Base-by-base conservation (phyloP, 2,888 invertebrate species). In the Trichopria drosophilae region DNA sequence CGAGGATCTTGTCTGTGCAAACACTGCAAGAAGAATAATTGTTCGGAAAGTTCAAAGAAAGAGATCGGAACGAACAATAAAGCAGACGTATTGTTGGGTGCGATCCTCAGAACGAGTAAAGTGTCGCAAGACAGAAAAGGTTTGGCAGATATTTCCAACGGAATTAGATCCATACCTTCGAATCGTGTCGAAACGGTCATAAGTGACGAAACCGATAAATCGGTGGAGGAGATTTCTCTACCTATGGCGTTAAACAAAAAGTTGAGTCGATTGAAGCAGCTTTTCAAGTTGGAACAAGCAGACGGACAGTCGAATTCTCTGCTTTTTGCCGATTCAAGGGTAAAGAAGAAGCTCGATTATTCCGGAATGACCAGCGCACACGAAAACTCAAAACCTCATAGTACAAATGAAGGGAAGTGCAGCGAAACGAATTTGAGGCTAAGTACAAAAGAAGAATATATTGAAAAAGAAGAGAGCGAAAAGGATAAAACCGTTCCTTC, bases 401-500 rank as follows among this genome's bases (percentile, higher is more conserved):
- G 68, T 68, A 69, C 68, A 67, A 71, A 68, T 64, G 50, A 46
- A 51, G 54, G 51, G 52, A 53, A 61, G 28, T 53, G 42, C 4
- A 35, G n/a, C 19, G 39, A n/a, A n/a, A n/a, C n/a, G n/a, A n/a
- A n/a, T n/a, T n/a, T n/a, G n/a, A n/a, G n/a, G n/a, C n/a, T n/a
- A n/a, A n/a, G n/a, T 24, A 24, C 6, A 6, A 24, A 24, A 10
- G 24, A 24, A 24, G 24, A 6, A 6, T 6, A 24, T 24, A 9
- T 3, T 10, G 32, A 32, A 32, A 13, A 32, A n/a, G 15, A 42
- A 34, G 24, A 6, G 9, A 13, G 2, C 19, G 19, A n/a, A 12
- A 7, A 36, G n/a, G 10, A 36, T 6, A 65, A 62, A 37, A 54
- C 56, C 5, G 82, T 89, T 51, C 89, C 90, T 6, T 84, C 86